Evolutionary conservation across 2,113 vertebrate genomes (phyloP).

Genomic region (Phaethon lepturus): DNA sequence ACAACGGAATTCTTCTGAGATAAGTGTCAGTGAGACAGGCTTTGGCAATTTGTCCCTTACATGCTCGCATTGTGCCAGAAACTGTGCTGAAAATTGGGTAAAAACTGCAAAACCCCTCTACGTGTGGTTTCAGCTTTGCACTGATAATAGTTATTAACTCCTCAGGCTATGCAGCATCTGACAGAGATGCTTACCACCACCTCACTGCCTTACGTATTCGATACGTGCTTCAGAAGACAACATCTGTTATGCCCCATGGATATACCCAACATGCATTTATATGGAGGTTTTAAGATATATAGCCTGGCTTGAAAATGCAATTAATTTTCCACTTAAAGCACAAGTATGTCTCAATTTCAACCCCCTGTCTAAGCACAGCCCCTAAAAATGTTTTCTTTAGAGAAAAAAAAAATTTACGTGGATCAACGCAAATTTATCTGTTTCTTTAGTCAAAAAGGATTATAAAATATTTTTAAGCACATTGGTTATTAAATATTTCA

Average conservation of each 20-base stretch:
- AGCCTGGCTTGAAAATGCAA: neutral
- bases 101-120: neutral
- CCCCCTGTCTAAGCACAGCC: neutral
- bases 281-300: neutral
- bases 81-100: neutral
- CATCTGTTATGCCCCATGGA: neutral
- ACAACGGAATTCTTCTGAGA: neutral
- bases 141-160: conserved; percentile 5
- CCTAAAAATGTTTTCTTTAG: neutral
- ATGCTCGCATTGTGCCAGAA: neutral
- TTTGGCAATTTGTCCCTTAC: neutral
- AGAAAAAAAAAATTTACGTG: neutral
- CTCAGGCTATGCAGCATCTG: neutral
- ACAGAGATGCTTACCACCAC: neutral
- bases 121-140: neutral
- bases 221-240: neutral
- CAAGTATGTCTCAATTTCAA: neutral
- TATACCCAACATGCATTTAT: neutral
- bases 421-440: neutral
- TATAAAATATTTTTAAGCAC: neutral
- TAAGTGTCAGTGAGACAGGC: neutral
- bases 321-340: neutral
- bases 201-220: neutral
- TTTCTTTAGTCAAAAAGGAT: neutral
- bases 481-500: neutral